phyloP scores from a whole-genome alignment of 2,888 invertebrate species.

The Bedellia somnulentella region DNA sequence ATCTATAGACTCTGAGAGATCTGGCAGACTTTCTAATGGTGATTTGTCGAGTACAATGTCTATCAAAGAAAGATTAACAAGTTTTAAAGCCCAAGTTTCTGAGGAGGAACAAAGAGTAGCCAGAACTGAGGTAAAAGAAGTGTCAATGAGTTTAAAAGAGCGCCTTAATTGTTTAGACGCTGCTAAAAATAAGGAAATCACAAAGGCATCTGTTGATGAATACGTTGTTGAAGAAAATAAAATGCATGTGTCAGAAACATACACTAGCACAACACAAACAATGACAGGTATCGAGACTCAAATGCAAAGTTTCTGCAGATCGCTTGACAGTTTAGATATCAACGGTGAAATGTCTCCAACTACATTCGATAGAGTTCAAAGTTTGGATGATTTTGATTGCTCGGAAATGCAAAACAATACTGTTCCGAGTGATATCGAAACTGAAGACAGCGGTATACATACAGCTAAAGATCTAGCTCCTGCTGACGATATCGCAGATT shows the following conservation, averaged over 20 bases:
- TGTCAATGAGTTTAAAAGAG: conserved; percentile 57
- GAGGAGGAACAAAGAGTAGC: conserved; percentile 37
- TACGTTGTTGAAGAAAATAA: conserved; percentile 25
- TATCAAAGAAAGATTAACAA: conserved; percentile 49
- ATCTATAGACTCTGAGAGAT: conserved; percentile 45
- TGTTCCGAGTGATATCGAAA: conserved; percentile 65
- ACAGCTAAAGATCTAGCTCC: conserved; percentile 78
- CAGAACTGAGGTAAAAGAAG: conserved; percentile 47
- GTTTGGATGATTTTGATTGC: conserved; percentile 65
- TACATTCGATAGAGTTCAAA: conserved; percentile 66
- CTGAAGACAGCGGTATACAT: conserved; percentile 79
- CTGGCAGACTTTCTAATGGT: conserved; percentile 43
- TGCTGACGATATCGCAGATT: conserved; percentile 71
- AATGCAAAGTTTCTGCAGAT: conserved; percentile 60
- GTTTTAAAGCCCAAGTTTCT: conserved; percentile 42
- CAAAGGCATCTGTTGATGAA: conserved; percentile 43
- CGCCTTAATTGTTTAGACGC: conserved; percentile 53
- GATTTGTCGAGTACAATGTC: conserved; percentile 41
- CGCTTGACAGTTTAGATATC: conserved; percentile 66
- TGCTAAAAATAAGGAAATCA: conserved; percentile 47
- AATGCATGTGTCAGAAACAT: conserved; percentile 18
- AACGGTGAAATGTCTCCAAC: conserved; percentile 55
- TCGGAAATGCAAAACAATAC: conserved; percentile 62
- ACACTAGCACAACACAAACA: conserved; percentile 21
- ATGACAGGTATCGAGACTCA: conserved; percentile 19